A percentile compares a stretch with the other conserved stretches of the same genome.
Evolutionary conservation across 2,113 vertebrate genomes (phyloP).

Genomic region (Sciurus niger): DNA sequence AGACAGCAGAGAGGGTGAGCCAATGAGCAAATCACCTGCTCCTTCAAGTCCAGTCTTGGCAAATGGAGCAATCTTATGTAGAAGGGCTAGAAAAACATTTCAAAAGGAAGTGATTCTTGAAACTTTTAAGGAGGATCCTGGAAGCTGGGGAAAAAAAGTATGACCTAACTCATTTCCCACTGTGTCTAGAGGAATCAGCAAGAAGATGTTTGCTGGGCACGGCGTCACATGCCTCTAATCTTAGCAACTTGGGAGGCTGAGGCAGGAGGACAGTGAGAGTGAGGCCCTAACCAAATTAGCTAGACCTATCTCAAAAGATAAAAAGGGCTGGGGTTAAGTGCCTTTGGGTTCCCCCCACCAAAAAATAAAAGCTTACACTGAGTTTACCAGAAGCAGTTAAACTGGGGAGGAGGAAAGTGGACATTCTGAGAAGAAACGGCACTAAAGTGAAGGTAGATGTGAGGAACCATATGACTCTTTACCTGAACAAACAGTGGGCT

Average conservation of each 20-base stretch:
- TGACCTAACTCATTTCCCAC: neutral
- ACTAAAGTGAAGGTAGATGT: neutral
- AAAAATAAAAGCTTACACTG: neutral
- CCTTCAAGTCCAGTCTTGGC: neutral
- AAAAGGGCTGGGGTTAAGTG: too few relatives aligned
- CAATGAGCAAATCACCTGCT: neutral
- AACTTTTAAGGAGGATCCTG: neutral
- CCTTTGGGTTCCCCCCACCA: too few relatives aligned
- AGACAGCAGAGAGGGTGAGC: neutral
- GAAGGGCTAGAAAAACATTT: conserved; percentile 5
- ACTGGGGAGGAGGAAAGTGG: neutral
- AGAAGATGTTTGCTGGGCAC: neutral
- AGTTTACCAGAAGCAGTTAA: neutral
- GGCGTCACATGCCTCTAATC: too few relatives aligned
- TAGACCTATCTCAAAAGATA: too few relatives aligned
- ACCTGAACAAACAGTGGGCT: neutral
- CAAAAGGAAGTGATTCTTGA: conserved; percentile 32
- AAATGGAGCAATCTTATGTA: neutral
- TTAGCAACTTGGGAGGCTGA: too few relatives aligned
- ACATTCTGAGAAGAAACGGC: conserved; percentile 8
- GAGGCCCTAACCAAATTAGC: too few relatives aligned
- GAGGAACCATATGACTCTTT: neutral
- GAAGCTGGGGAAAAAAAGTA: neutral
- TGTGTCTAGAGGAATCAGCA: neutral
- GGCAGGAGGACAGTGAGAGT: too few relatives aligned